Conservation (phyloP, 2,888 invertebrate genomes). For the Xanthorhoe designata region DNA sequence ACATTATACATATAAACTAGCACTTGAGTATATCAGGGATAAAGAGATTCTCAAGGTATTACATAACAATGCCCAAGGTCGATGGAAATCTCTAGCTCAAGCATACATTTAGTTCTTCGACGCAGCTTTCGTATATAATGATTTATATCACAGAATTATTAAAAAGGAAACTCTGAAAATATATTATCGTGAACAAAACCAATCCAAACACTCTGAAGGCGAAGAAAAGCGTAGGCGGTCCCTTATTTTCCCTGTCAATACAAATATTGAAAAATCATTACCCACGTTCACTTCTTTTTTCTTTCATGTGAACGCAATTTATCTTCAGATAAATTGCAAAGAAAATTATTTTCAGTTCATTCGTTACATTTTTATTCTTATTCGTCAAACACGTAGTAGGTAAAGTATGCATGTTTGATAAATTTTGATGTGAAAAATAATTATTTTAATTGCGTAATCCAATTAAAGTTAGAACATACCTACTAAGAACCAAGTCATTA, state of each 20-base stretch:
- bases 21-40: conserved; percentile 42
- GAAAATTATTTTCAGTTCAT: conserved; percentile 64
- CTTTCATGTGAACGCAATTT: conserved; percentile 62
- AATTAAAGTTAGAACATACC: neutral
- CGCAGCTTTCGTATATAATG: conserved; percentile 24
- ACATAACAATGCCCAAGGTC: conserved; percentile 38
- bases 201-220: conserved; percentile 49
- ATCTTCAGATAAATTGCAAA: conserved; percentile 59
- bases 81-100: conserved; percentile 36
- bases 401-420: conserved; percentile 28
- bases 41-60: conserved; percentile 34
- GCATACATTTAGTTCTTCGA: conserved; percentile 33
- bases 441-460: neutral
- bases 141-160: conserved; percentile 41
- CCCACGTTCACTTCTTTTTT: conserved; percentile 61
- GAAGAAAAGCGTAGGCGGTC: conserved; percentile 46
- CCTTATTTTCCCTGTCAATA: conserved; percentile 67
- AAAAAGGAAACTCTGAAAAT: conserved; percentile 41
- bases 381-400: conserved; percentile 47
- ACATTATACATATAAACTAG: conserved; percentile 51
- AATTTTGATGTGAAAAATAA: conserved; percentile 1
- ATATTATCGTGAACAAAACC: conserved; percentile 44
- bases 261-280: conserved; percentile 73
- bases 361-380: conserved; percentile 58
- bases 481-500: conserved; percentile 14